These are phyloP conservation scores for Coenonympha arcania DNA, from an alignment of 2,888 invertebrate genomes.

Conservation along the genomic window DNA sequence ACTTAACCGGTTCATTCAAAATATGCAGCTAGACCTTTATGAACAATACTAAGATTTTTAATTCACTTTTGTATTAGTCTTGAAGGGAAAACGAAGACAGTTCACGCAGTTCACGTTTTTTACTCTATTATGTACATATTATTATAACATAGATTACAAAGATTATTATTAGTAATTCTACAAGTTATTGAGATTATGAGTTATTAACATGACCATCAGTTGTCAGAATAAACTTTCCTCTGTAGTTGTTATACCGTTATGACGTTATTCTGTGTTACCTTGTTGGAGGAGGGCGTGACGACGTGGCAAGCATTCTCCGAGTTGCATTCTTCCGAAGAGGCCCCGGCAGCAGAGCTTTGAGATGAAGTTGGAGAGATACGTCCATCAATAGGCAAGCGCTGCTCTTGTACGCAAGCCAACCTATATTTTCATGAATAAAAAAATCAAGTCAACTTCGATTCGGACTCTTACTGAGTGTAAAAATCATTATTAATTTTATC, in stretches of 20 bases:
- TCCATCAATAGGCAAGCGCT: conserved; percentile 82
- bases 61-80: neutral
- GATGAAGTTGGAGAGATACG: conserved; percentile 76
- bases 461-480: no score
- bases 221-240: conserved; percentile 24
- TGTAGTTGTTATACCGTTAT: conserved; percentile 3
- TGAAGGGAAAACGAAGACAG: conserved; percentile 19
- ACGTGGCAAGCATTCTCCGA: conserved; percentile 71
- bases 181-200: no score
- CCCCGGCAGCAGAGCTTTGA: conserved; percentile 51
- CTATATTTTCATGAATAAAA: conserved; percentile 57
- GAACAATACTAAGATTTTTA: conserved; percentile 14
- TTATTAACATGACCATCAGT: no score
- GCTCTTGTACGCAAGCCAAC: conserved; percentile 97
- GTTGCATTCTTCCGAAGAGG: conserved; percentile 66
- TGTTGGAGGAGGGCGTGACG: conserved; percentile 69
- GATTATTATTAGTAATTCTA: no score
- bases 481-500: no score
- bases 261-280: conserved; percentile 75
- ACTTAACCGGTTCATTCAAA: conserved; percentile 10
- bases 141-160: no score
- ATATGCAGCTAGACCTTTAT: conserved; percentile 16
- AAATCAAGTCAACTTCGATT: neutral
- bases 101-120: conserved; percentile 6
- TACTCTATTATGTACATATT: conserved; percentile 7